Base-by-base conservation (phyloP, 2,797 vertebrate genomes). In the Percopsis omiscomaycus region DNA sequence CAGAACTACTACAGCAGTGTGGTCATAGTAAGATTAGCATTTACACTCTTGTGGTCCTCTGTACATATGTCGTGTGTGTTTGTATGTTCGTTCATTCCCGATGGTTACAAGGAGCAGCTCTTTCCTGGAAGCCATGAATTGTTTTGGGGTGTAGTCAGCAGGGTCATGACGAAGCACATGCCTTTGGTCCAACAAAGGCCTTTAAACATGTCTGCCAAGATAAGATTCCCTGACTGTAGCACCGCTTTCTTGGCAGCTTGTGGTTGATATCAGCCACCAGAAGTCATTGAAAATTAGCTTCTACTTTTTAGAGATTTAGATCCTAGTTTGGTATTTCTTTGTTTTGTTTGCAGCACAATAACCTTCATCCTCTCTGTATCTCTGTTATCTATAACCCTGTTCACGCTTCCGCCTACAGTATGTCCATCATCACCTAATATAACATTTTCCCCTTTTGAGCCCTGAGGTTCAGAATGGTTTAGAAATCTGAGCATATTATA, bases 41-140 rank as follows among this genome's bases (percentile, higher is more conserved):
- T 84, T 84, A 79, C 68, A 83, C 72, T 73, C 11, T 60, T 80
- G 83, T 90, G 88, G 85, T 90, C 86, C 82, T 71, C 84, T 90
- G 83, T 86, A 86, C 79, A 88, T 68, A 15, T 62, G 22, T 57
- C 29, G 42, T 47, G 52, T 55, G 63, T 65, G 44, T 62, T n/a
- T 44, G 48, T 52, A 30, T 13, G 49, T 52, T 22, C 6, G 60
- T 61, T 65, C 64, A 44, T 42, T 66, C 61, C 65, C 68, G 30
- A 51, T 71, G 65, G 55, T 52, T 60, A 51, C 56, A 45, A 16
- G 59, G 57, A 75, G 71, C 65, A 63, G 55, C 51, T 59, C 44
- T 69, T 84, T 73, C 76, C 79, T 79, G 69, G 74, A 78, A 62
- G 51, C 68, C 47, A 53, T 45, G 55, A 48, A 16, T 74, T 57